These are phyloP conservation scores for Clarias fuscus DNA, from an alignment of 2,797 vertebrate genomes.

Conservation along the genomic window DNA sequence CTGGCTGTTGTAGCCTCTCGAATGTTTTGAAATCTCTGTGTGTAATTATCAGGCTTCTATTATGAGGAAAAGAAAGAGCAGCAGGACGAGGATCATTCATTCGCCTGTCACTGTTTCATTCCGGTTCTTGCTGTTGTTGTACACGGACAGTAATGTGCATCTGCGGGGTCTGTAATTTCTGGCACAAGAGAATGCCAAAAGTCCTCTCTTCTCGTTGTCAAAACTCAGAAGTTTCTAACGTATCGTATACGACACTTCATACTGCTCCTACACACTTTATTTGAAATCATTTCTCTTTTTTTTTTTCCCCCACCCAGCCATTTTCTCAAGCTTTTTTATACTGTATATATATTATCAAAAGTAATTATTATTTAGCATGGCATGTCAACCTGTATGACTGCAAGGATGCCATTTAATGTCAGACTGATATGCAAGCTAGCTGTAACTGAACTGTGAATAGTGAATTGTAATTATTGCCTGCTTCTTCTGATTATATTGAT, in stretches of 20 bases:
- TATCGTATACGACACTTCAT: conserved; percentile 5
- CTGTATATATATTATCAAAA: not conserved
- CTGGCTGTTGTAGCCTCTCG: conserved; percentile 8
- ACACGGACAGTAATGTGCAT: conserved; percentile 17
- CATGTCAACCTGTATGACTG: not conserved
- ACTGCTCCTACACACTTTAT: not conserved
- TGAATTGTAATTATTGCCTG: not conserved
- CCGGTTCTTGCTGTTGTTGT: conserved; percentile 30
- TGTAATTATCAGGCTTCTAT: conserved; percentile 42
- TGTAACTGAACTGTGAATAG: not conserved
- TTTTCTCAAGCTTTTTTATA: not conserved
- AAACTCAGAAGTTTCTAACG: conserved; percentile 1
- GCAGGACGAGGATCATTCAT: conserved; percentile 35
- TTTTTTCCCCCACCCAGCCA: not conserved
- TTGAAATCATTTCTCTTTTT: not conserved
- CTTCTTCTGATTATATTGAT: not conserved
- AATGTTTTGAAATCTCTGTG: conserved; percentile 17
- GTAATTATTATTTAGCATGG: not conserved
- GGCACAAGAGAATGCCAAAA: conserved; percentile 13
- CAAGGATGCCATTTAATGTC: conserved; percentile 2
- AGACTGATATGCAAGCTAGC: not conserved
- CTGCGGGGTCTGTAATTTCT: conserved; percentile 17
- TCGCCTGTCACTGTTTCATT: conserved; percentile 26
- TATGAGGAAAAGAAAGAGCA: conserved; percentile 32
- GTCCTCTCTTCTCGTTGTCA: conserved; percentile 9